phyloP scores from a whole-genome alignment of 1,140 invertebrate genomes.

The Eueides isabella region DNA sequence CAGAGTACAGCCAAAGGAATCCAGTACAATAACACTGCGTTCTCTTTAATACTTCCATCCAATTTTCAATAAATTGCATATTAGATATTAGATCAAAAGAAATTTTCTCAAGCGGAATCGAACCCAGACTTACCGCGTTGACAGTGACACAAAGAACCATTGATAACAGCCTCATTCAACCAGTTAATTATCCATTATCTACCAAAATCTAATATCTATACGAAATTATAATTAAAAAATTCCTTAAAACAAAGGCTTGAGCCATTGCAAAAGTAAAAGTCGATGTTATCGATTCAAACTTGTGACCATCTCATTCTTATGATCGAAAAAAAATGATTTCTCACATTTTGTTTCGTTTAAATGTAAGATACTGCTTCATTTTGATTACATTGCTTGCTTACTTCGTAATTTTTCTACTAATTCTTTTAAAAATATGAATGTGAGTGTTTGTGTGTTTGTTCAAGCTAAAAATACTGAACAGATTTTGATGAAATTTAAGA shows the following conservation, averaged over 20 bases:
- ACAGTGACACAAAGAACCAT: neutral
- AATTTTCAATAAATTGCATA: too few relatives aligned
- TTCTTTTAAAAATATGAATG: too few relatives aligned
- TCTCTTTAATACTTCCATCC: too few relatives aligned
- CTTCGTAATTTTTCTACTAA: neutral
- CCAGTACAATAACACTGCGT: too few relatives aligned
- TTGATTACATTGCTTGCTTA: neutral
- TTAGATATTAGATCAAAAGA: too few relatives aligned
- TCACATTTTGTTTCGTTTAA: neutral
- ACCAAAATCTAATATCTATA: neutral
- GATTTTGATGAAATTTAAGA: too few relatives aligned
- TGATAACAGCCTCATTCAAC: neutral
- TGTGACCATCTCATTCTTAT: conserved; percentile 5
- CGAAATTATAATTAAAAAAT: conserved; percentile 5
- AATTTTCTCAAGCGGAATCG: neutral
- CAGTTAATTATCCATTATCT: conserved; percentile 7
- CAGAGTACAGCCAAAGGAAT: too few relatives aligned
- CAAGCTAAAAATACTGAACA: too few relatives aligned
- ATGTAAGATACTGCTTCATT: neutral
- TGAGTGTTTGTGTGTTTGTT: too few relatives aligned
- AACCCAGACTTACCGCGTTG: neutral
- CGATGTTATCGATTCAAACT: conserved; percentile 4
- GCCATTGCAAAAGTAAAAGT: conserved; percentile 7
- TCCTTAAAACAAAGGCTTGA: neutral
- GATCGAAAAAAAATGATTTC: neutral